Base-by-base conservation (phyloP, 2,113 vertebrate genomes). In the Perognathus longimembris region DNA sequence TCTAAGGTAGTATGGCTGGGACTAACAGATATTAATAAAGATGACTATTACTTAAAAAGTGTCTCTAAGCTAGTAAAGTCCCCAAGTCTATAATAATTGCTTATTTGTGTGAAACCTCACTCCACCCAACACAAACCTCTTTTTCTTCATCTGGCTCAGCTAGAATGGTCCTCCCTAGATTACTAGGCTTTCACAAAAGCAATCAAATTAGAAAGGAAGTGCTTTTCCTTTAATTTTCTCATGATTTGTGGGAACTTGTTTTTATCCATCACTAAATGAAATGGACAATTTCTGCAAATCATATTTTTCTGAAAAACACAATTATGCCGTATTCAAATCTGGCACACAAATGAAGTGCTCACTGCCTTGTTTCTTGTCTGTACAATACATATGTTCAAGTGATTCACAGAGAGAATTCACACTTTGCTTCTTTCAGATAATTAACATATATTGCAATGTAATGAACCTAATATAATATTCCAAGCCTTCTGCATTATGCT, bases 11-110 rank as follows among this genome's bases (percentile, higher is more conserved):
- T 73, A 82, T 79, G 91, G 94, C 67, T 76, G 85, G 82, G 69
- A 76, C 7, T 24, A 80, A 69, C 70, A 95, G 75, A 90, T 95
- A 79, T 73, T 83, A 91, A 34, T 76, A 67, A 86, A 96, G 88
- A 70, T 95, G 71, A 73, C 66, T 89, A 69, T 45, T 50, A 69
- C 50, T 89, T 93, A 89, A 75, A 54, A 81, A 82, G 85, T 34
- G 90, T 84, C 45, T 90, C 69, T 73, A 93, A 90, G 7, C 28
- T 18, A 26, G 42, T 30, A 34, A 91, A 76, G 28, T 83, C 71
- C 69, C 66, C 7, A 79, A 81, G 77, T 59, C 57, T 59, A 81
- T n/a, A 70, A n/a, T 69, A 95, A 85, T n/a, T 78, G 63, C 45
- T 87, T 87, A 79, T 86, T 90, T 91, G 67, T 70, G 87, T 89